phyloP scores from a whole-genome alignment of 2,113 vertebrate species.

The Larimichthys polyactis region DNA sequence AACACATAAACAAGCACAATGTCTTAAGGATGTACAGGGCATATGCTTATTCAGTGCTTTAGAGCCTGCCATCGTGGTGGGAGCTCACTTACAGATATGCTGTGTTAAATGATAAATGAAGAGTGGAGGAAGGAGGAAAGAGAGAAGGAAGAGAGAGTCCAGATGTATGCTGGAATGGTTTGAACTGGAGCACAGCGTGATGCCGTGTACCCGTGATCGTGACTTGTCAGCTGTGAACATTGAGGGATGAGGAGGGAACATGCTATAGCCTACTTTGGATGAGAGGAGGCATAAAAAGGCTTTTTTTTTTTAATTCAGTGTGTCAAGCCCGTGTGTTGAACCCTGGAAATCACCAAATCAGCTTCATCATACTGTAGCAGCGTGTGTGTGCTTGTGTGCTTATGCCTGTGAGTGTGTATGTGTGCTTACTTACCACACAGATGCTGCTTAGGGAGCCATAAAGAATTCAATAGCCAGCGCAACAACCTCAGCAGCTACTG shows the following conservation, averaged over 20 bases:
- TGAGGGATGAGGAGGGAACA: constrained; percentile 2
- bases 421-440: constrained; percentile 51
- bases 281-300: constrained; percentile 1
- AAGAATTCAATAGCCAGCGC: constrained; percentile 61
- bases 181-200: constrained; percentile 3
- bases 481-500: constrained; percentile 33
- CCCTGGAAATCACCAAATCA: constrained; percentile 27
- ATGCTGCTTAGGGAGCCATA: constrained; percentile 60
- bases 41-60: constrained; percentile 19
- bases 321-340: constrained; percentile 15
- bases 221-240: constrained; percentile 21
- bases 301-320: constrained; percentile 2
- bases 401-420: background rate
- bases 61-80: constrained; percentile 2
- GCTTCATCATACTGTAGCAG: constrained; percentile 34
- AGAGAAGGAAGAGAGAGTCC: background rate
- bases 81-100: constrained; percentile 17
- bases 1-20: background rate
- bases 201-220: constrained; percentile 10
- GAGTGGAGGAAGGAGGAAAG: constrained; percentile 8
- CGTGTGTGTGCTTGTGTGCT: background rate
- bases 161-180: background rate
- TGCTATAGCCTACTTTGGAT: background rate
- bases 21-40: background rate
- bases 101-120: constrained; percentile 68